Evolutionary conservation across 2,888 invertebrate species (phyloP).

Genomic region (Camptogramma bilineatum): DNA sequence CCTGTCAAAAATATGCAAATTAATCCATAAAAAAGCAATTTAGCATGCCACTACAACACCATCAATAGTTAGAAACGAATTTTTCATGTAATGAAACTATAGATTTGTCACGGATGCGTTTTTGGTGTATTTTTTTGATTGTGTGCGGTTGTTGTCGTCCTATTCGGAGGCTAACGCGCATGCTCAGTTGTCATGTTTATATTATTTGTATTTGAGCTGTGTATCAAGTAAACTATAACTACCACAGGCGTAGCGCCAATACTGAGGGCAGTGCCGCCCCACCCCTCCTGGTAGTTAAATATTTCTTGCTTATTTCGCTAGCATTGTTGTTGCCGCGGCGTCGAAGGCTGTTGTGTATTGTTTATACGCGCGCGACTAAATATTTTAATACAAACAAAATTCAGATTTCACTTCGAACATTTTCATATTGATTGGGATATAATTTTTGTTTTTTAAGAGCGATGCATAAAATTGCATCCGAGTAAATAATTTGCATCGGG

Average conservation of each 20-base stretch:
- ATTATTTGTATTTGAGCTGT: constrained; percentile 87
- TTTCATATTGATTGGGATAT: constrained; percentile 29
- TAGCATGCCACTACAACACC: constrained; percentile 63
- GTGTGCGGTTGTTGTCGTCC: constrained; percentile 59
- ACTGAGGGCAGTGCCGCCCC: constrained; percentile 82
- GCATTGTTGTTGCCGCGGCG: constrained; percentile 85
- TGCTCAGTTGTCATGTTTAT: constrained; percentile 85
- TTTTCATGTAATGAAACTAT: constrained; percentile 48
- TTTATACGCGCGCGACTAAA: constrained; percentile 79
- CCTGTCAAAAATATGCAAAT: constrained; percentile 85
- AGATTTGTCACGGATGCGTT: constrained; percentile 45
- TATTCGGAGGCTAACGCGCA: constrained; percentile 76
- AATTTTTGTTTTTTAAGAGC: constrained; percentile 49
- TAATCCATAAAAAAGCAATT: constrained; percentile 79
- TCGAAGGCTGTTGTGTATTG: constrained; percentile 83
- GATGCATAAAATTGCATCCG: constrained; percentile 73
- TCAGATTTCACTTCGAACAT: constrained; percentile 31
- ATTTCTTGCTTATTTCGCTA: constrained; percentile 86
- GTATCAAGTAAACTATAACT: constrained; percentile 87
- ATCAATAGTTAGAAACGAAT: constrained; percentile 58
- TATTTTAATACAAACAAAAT: constrained; percentile 62
- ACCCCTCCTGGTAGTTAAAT: constrained; percentile 84
- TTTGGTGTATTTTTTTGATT: constrained; percentile 32
- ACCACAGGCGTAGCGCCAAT: constrained; percentile 85
- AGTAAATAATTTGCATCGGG: constrained; percentile 81